Evolutionary conservation across 2,113 vertebrate species (phyloP), one percentile per base, ranked within the genome.

Genomic region (Eudorcas thomsonii): DNA sequence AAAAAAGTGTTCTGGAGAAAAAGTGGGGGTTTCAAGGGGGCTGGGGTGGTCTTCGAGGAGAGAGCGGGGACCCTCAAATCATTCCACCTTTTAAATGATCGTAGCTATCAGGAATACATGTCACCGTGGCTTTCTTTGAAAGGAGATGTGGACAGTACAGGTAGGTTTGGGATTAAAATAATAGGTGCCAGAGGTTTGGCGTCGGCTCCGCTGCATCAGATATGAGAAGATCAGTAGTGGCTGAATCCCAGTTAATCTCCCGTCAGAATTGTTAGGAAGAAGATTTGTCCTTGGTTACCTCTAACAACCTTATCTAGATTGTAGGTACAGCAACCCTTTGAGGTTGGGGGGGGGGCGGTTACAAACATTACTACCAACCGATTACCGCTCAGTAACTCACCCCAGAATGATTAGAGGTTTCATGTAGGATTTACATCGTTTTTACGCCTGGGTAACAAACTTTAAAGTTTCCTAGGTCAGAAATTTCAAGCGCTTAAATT

Each of bases 141-240:
- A 96, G 36, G 52, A 78, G 81, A 67, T 74, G 78, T 64, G 93
- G 89, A 5, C 54, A 48, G 16, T n/a, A 12, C 97, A 98, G 97
- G 98, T 98, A 94, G 92, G 88, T 74, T 87, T 81, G 91, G 94
- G 50, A 92, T 92, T 88, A 39, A 60, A 92, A 43, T 59, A 17
- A 43, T 77, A 74, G 33, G 81, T 89, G 92, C 83, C 21, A 74
- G 96, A 67, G 52, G 90, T 82, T 93, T 90, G 82, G 19, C 95
- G 17, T 48, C 2, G 62, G 64, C 57, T 52, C 88, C 45, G 25
- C 25, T 45, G 86, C 59, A 48, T 88, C 84, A 80, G 82, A 23
- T 87, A 50, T 45, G 45, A 87, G 85, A 93, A 80, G 84, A 57
- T 52, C 67, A 48, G 77, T 33, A 3, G 2, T 95, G 88, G 55